phyloP scores from a whole-genome alignment of 2,113 vertebrate species.

The Microtus pennsylvanicus region DNA sequence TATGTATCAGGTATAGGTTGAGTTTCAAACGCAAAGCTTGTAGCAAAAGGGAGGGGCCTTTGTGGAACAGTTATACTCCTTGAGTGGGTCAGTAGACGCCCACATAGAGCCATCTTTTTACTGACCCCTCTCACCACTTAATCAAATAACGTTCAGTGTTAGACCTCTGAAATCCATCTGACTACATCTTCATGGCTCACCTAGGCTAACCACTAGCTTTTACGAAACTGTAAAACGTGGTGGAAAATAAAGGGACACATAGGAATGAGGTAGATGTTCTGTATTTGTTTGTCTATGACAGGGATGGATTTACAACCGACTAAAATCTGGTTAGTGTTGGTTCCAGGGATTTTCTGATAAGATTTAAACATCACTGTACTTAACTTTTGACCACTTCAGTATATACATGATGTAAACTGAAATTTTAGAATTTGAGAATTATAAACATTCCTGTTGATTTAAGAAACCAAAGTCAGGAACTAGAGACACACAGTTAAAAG shows the following conservation, averaged over 20 bases:
- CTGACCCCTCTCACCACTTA: constrained; percentile 5
- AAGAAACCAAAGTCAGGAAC: neutral
- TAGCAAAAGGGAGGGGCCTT: neutral
- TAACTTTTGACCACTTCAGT: neutral
- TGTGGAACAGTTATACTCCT: neutral
- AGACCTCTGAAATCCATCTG: neutral
- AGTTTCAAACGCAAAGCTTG: neutral
- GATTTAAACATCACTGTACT: neutral
- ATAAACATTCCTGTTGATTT: neutral
- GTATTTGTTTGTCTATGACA: constrained; percentile 13
- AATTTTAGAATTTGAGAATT: constrained; percentile 14
- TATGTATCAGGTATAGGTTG: constrained; percentile 15
- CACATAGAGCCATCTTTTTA: neutral
- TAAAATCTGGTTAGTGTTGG: neutral
- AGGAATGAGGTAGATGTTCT: neutral
- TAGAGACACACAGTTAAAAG: neutral
- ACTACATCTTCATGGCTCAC: neutral
- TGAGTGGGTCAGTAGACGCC: neutral
- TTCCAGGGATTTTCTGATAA: constrained; percentile 8
- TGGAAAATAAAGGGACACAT: neutral
- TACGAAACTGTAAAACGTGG: neutral
- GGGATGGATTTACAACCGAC: neutral
- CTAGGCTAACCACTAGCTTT: neutral
- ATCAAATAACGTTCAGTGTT: constrained; percentile 1
- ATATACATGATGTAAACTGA: neutral